A percentile compares a stretch with the other conserved stretches of the same genome.
These are phyloP conservation scores for fruit fly (Drosophila melanogaster) DNA, from an alignment of 1,140 invertebrate species.

Conservation along the genomic window DNA sequence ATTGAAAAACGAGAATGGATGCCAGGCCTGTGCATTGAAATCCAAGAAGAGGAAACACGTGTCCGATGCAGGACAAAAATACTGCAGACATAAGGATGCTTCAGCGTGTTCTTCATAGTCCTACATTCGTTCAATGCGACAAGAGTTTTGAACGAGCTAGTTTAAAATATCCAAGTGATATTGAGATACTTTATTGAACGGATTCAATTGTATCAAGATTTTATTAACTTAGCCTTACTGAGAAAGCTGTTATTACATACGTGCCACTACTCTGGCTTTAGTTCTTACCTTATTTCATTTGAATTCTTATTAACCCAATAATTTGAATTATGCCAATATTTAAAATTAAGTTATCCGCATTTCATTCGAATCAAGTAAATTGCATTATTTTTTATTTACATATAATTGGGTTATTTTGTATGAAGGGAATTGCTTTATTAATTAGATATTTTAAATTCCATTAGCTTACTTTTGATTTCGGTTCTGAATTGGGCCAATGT, in stretches of 20 bases:
- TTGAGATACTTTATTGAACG: not conserved
- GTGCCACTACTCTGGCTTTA: no score
- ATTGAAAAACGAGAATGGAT: slow-evolving; percentile 12
- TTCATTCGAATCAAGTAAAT: not conserved
- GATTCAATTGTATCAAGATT: not conserved
- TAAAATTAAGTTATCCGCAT: not conserved
- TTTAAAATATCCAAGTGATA: not conserved
- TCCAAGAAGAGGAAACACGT: slow-evolving; percentile 13
- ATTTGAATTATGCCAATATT: not conserved
- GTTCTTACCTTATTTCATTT: no score
- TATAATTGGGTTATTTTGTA: not conserved
- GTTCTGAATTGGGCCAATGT: not conserved
- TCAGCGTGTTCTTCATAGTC: slow-evolving; percentile 9
- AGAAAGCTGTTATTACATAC: no score
- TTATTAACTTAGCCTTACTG: not conserved
- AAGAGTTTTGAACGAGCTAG: not conserved
- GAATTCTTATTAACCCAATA: not conserved
- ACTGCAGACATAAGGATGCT: slow-evolving; percentile 1
- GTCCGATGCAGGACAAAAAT: slow-evolving; percentile 6
- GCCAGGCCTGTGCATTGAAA: slow-evolving; percentile 5
- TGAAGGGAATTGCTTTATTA: not conserved
- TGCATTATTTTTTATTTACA: not conserved
- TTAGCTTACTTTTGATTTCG: not conserved
- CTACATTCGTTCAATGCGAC: no score
- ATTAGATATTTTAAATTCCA: not conserved